phyloP scores from a whole-genome alignment of 2,797 vertebrate genomes.

The Erithacus rubecula region DNA sequence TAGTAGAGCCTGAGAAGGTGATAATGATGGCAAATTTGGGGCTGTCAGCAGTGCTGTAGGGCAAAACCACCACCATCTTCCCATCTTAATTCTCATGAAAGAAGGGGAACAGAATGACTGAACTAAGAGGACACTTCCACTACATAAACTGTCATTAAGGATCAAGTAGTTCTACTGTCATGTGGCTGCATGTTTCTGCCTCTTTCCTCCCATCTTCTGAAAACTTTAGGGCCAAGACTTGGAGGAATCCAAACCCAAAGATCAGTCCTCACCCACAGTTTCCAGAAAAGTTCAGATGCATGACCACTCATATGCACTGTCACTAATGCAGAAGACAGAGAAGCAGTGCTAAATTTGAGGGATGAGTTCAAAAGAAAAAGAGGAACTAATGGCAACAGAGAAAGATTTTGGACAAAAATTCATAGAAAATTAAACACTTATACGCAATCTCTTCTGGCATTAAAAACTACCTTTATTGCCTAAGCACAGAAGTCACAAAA shows the following conservation, averaged over 20 bases:
- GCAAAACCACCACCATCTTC: not conserved
- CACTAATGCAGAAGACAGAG: not conserved
- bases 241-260: not conserved
- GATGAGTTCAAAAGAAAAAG: not conserved
- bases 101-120: not conserved
- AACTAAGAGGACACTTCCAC: not conserved
- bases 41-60: not conserved
- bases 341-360: not conserved
- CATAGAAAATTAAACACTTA: not conserved
- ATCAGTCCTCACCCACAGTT: not conserved
- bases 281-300: not conserved
- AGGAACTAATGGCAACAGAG: not conserved
- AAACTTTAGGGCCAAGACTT: not conserved
- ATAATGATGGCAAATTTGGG: fast-evolving
- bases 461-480: not conserved
- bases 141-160: not conserved
- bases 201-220: not conserved
- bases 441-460: not conserved
- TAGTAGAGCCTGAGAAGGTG: not conserved
- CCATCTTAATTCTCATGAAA: not conserved
- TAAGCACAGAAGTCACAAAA: not conserved
- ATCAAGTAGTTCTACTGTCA: not conserved
- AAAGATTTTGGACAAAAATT: not conserved
- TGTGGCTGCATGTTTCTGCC: not conserved
- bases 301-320: not conserved